Evolutionary conservation across 2,888 invertebrate species (phyloP).

Genomic region (Caenorhabditis sinica): DNA sequence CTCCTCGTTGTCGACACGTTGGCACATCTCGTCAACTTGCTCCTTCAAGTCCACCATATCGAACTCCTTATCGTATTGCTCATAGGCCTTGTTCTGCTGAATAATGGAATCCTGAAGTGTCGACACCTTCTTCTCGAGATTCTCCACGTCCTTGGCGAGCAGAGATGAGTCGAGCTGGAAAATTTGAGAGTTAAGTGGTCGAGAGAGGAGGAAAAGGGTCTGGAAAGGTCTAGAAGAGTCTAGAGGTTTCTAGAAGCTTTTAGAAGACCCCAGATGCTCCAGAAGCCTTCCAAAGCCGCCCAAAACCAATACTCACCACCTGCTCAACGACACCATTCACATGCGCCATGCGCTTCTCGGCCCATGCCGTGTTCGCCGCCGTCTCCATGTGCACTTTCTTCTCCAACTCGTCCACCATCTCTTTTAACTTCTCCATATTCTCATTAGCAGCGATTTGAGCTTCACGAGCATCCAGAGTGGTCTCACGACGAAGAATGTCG

Average conservation of each 20-base stretch:
- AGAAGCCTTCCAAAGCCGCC: neutral
- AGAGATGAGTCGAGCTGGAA: constrained; percentile 49
- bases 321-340: constrained; percentile 38
- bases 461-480: neutral
- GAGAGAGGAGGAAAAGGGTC: no score
- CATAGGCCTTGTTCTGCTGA: constrained; percentile 49
- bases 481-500: neutral
- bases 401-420: constrained; percentile 45
- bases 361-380: constrained; percentile 35
- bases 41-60: constrained; percentile 55
- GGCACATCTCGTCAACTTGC: constrained; percentile 60
- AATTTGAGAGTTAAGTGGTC: neutral
- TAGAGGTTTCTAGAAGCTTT: no score
- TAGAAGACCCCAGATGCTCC: neutral
- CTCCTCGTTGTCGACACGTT: constrained; percentile 50
- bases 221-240: no score
- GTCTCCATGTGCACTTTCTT: constrained; percentile 20
- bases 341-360: constrained; percentile 25
- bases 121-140: constrained; percentile 59
- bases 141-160: constrained; percentile 51
- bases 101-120: constrained; percentile 54
- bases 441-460: neutral
- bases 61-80: constrained; percentile 39
- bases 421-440: constrained; percentile 14
- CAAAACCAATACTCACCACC: constrained; percentile 45